phyloP scores from a whole-genome alignment of 1,140 invertebrate species.

The Palaemon carinicauda region DNA sequence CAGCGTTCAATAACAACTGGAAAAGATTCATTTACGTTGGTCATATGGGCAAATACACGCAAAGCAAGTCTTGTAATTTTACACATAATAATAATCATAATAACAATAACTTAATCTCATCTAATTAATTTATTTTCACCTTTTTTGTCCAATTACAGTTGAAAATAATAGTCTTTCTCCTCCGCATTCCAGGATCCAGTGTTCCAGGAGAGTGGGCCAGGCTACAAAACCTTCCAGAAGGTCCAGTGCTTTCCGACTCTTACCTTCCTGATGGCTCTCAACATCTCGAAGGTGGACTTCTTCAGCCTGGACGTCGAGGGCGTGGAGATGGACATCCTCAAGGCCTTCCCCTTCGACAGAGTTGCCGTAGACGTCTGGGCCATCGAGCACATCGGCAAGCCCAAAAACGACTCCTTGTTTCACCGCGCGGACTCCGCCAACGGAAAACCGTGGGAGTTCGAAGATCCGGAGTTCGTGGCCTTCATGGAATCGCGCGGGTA shows the following conservation, averaged over 20 bases:
- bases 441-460: not conserved
- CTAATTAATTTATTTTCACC: no score
- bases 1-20: no score
- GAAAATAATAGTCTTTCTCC: no score
- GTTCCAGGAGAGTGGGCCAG: not conserved
- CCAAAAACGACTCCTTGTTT: not conserved
- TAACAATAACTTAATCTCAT: no score
- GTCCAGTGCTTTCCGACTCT: constrained; percentile 48
- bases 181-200: not conserved
- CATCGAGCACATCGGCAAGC: constrained; percentile 37
- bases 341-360: constrained; percentile 44
- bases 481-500: constrained; percentile 58
- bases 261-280: constrained; percentile 46
- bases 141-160: no score
- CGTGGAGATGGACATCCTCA: constrained; percentile 40
- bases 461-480: constrained; percentile 41
- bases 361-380: constrained; percentile 56
- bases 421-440: not conserved
- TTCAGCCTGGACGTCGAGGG: constrained; percentile 58
- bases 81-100: no score
- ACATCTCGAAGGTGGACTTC: constrained; percentile 51
- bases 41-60: no score
- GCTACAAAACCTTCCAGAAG: constrained; percentile 35
- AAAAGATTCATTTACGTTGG: no score
- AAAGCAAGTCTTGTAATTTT: no score